A percentile compares a stretch with the other conserved stretches of the same genome.
These are phyloP conservation scores for Acleris holmiana DNA, from an alignment of 2,888 invertebrate species.

Conservation along the genomic window DNA sequence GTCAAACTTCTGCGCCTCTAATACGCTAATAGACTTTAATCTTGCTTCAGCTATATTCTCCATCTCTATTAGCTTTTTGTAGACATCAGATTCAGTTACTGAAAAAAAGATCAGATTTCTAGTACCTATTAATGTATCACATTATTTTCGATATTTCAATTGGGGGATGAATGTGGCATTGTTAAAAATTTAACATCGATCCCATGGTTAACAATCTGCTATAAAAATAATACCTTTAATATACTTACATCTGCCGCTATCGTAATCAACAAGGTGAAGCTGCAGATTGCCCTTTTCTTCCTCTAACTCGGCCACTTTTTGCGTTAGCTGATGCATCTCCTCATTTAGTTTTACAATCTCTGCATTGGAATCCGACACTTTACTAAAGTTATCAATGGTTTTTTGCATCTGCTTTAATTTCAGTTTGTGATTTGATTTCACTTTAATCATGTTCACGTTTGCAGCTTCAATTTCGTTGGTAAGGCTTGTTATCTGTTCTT, in stretches of 20 bases:
- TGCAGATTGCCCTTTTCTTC: constrained; percentile 97
- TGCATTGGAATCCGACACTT: constrained; percentile 87
- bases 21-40: constrained; percentile 83
- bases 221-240: neutral
- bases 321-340: constrained; percentile 86
- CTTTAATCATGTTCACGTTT: constrained; percentile 91
- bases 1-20: constrained; percentile 88
- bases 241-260: constrained; percentile 87
- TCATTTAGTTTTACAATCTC: constrained; percentile 87
- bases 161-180: too few species aligned
- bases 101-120: constrained; percentile 37
- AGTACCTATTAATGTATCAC: too few species aligned
- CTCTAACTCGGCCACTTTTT: constrained; percentile 92
- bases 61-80: constrained; percentile 76
- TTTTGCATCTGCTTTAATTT: constrained; percentile 91
- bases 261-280: constrained; percentile 92
- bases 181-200: too few species aligned
- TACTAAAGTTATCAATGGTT: constrained; percentile 87
- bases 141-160: too few species aligned
- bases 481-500: constrained; percentile 79
- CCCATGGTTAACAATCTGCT: too few species aligned
- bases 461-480: constrained; percentile 89
- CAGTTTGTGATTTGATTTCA: constrained; percentile 88
- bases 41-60: constrained; percentile 81
- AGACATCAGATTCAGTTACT: constrained; percentile 81